phyloP scores from a whole-genome alignment of 2,888 invertebrate species.

The Vesta saturnalis region DNA sequence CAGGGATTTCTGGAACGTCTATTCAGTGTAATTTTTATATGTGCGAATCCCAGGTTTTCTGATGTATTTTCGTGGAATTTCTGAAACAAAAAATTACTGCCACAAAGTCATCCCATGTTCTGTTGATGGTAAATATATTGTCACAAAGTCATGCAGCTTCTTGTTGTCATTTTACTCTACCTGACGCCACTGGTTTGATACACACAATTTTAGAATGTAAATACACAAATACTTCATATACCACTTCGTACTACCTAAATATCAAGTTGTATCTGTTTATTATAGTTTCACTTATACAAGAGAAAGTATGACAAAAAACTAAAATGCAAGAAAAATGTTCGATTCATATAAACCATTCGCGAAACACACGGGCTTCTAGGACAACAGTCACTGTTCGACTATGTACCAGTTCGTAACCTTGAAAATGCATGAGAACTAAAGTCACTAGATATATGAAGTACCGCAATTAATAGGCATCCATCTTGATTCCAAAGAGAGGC shows the following conservation, averaged over 20 bases:
- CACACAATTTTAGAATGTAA: background rate
- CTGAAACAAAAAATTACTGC: background rate
- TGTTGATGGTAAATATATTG: too few species aligned
- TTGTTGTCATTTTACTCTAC: background rate
- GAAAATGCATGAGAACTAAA: background rate
- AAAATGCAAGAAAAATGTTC: too few species aligned
- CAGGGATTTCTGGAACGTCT: background rate
- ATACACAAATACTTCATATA: background rate
- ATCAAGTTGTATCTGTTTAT: too few species aligned
- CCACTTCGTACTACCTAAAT: too few species aligned
- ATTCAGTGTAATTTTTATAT: background rate
- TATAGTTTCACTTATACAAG: too few species aligned
- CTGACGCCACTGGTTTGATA: background rate
- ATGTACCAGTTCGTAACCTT: background rate
- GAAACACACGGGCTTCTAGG: background rate
- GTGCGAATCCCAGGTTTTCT: too few species aligned
- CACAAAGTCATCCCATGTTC: background rate
- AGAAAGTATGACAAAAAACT: too few species aligned
- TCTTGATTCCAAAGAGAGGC: too few species aligned
- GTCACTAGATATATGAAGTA: too few species aligned
- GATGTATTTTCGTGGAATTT: background rate
- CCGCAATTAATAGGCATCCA: too few species aligned
- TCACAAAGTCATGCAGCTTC: background rate
- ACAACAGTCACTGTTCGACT: background rate
- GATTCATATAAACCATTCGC: too few species aligned